phyloP scores from a whole-genome alignment of 2,113 vertebrate species.

The Nibea coibor region DNA sequence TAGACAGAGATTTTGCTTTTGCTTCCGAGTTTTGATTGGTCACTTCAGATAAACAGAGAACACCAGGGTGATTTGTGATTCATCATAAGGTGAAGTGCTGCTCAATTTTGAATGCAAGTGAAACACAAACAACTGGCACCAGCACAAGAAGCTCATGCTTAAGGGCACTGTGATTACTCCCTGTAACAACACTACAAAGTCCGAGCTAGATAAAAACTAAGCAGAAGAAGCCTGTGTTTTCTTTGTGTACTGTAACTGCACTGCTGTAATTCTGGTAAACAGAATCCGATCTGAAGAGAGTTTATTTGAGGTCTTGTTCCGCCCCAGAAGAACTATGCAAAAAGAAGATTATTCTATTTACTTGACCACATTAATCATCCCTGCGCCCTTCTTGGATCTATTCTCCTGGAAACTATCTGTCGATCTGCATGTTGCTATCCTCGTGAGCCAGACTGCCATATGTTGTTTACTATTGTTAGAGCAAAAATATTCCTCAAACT shows the following conservation, averaged over 20 bases:
- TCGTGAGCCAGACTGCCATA: constrained; percentile 49
- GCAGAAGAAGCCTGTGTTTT: background rate
- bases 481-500: constrained; percentile 50
- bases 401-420: constrained; percentile 63
- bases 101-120: too few relatives aligned
- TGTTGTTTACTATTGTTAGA: constrained; percentile 65
- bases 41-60: background rate
- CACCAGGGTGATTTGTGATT: constrained; percentile 2
- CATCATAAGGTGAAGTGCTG: background rate
- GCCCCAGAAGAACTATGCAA: constrained; percentile 35
- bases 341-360: constrained; percentile 65
- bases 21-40: background rate
- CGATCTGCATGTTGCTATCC: constrained; percentile 51
- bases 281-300: constrained; percentile 37
- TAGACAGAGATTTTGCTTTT: background rate
- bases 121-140: background rate
- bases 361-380: constrained; percentile 66
- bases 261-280: constrained; percentile 45
- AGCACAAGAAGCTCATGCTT: background rate
- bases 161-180: background rate
- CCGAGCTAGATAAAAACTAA: constrained; percentile 1
- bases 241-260: constrained; percentile 36
- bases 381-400: constrained; percentile 29
- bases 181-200: background rate
- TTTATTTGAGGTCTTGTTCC: constrained; percentile 65